Percentiles rank a stretch among this genome's conserved stretches.
These are phyloP conservation scores for Embidobia sp. DNA, from an alignment of 2,888 invertebrate species.

Conservation along the genomic window DNA sequence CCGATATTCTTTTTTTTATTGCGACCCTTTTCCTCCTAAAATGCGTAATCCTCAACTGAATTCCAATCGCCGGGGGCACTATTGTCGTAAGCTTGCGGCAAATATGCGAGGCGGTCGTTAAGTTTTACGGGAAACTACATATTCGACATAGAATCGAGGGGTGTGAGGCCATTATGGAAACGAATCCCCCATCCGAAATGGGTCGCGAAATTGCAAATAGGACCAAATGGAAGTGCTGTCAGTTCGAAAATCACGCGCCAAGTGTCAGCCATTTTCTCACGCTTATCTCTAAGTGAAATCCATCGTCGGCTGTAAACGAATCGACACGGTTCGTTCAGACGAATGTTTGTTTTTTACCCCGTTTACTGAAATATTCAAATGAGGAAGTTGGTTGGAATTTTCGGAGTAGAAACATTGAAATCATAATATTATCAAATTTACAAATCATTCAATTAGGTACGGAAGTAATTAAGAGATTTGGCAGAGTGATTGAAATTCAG, in stretches of 20 bases:
- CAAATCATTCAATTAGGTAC: no score
- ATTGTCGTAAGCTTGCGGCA: slow-evolving; percentile 41
- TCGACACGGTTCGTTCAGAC: no score
- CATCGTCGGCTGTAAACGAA: slow-evolving; percentile 18
- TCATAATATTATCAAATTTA: no score
- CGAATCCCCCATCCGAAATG: slow-evolving; percentile 42
- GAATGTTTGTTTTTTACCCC: no score
- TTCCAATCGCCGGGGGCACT: slow-evolving; percentile 21
- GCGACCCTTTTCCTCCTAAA: no score
- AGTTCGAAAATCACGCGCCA: slow-evolving; percentile 47
- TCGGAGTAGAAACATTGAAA: no score
- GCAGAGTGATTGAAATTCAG: no score
- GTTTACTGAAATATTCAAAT: no score
- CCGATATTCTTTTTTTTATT: no score
- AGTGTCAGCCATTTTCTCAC: slow-evolving; percentile 35
- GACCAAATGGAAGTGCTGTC: slow-evolving; percentile 53
- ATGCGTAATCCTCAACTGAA: background rate
- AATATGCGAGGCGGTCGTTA: slow-evolving; percentile 53
- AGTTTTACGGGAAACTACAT: slow-evolving; percentile 60
- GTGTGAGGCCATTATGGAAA: slow-evolving; percentile 48
- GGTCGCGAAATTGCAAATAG: slow-evolving; percentile 58
- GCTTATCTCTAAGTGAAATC: slow-evolving; percentile 59
- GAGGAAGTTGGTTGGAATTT: no score
- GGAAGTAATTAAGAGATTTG: no score
- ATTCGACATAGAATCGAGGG: slow-evolving; percentile 53